Evolutionary conservation across 2,888 invertebrate genomes (phyloP).

Genomic region (Drosophila flavopinicola): DNA sequence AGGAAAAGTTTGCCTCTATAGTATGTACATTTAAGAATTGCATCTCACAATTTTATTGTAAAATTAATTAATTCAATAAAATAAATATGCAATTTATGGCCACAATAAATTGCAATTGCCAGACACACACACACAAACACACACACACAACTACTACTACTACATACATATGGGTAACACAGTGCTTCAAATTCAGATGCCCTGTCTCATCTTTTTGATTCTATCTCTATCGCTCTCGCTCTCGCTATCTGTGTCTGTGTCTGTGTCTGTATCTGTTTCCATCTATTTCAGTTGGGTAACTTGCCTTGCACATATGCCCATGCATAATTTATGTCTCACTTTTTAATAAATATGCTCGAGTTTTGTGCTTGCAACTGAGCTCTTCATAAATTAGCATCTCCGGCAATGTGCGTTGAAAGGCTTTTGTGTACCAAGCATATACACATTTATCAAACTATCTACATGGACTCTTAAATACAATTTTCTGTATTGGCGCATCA

Average conservation of each 20-base stretch:
- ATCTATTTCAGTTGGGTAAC: neutral
- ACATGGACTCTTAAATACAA: no score
- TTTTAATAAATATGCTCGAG: conserved; percentile 52
- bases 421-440: conserved; percentile 5
- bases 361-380: conserved; percentile 36
- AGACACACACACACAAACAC: conserved; percentile 17
- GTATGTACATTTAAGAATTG: conserved; percentile 7
- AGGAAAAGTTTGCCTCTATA: neutral
- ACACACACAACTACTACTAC: conserved; percentile 2
- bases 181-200: conserved; percentile 26
- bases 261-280: neutral
- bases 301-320: conserved; percentile 53
- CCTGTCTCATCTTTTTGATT: neutral
- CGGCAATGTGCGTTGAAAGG: conserved; percentile 18
- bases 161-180: conserved; percentile 19
- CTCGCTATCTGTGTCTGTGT: neutral
- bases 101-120: conserved; percentile 58
- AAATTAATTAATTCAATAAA: conserved; percentile 74
- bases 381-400: conserved; percentile 47
- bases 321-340: conserved; percentile 66
- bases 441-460: neutral
- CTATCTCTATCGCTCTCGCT: neutral
- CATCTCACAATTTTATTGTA: conserved; percentile 54
- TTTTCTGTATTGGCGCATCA: no score
- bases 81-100: conserved; percentile 66